phyloP scores from a whole-genome alignment of 1,140 invertebrate species.

The Eumeta japonica region DNA sequence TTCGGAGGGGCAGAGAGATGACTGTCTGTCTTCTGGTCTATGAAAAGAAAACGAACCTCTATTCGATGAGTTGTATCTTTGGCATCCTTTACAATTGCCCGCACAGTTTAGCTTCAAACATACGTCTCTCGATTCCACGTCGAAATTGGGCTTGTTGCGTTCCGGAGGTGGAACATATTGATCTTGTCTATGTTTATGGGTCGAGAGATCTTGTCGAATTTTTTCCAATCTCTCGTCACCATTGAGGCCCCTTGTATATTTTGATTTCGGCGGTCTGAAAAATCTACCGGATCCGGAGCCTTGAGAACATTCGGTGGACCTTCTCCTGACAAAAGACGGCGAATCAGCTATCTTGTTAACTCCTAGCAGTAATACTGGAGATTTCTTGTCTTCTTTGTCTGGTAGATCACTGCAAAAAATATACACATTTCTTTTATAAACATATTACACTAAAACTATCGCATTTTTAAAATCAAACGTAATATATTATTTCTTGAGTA shows the following conservation, averaged over 20 bases:
- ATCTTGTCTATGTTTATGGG: slow-evolving; percentile 42
- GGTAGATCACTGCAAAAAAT: slow-evolving; percentile 46
- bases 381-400: slow-evolving; percentile 50
- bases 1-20: slow-evolving; percentile 33
- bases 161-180: slow-evolving; percentile 38
- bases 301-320: slow-evolving; percentile 31
- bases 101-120: slow-evolving; percentile 39
- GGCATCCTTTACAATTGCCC: slow-evolving; percentile 38
- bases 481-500: too few relatives aligned
- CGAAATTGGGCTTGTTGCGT: not conserved
- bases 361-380: slow-evolving; percentile 45
- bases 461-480: too few relatives aligned
- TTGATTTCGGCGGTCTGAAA: slow-evolving; percentile 44
- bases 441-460: too few relatives aligned
- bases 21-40: slow-evolving; percentile 31
- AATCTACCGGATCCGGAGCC: slow-evolving; percentile 40
- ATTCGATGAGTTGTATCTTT: slow-evolving; percentile 30
- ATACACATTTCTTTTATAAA: too few relatives aligned
- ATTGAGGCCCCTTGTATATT: slow-evolving; percentile 44
- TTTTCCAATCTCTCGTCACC: slow-evolving; percentile 47
- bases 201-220: slow-evolving; percentile 45
- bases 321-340: slow-evolving; percentile 30
- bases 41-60: slow-evolving; percentile 47
- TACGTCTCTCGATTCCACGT: slow-evolving; percentile 13
- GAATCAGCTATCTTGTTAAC: slow-evolving; percentile 51